phyloP scores from a whole-genome alignment of 2,113 vertebrate species.

The Balaeniceps rex region DNA sequence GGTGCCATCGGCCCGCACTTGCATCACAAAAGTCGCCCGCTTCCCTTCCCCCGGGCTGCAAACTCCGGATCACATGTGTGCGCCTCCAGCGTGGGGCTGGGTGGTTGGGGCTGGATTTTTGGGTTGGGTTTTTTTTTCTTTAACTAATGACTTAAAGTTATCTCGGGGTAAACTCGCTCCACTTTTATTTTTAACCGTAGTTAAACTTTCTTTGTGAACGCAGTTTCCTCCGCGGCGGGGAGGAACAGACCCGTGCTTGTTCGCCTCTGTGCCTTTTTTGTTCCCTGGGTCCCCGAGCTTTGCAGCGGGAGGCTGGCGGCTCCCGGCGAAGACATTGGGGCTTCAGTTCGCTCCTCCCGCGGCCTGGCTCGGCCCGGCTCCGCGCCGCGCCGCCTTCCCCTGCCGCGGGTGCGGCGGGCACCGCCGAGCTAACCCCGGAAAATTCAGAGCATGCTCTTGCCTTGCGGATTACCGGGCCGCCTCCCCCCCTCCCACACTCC shows the following conservation, averaged over 20 bases:
- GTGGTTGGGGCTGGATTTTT: background rate
- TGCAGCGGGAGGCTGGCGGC: slow-evolving; percentile 6
- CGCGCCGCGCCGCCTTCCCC: background rate
- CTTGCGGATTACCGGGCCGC: background rate
- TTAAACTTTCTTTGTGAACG: slow-evolving; percentile 41
- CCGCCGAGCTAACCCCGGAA: background rate
- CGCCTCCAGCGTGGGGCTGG: background rate
- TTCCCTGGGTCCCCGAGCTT: slow-evolving; percentile 31
- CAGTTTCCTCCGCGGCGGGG: background rate
- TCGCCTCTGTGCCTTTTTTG: slow-evolving; percentile 49
- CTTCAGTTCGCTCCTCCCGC: slow-evolving; percentile 35
- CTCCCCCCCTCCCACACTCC: background rate
- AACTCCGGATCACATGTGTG: background rate
- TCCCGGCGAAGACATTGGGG: slow-evolving; percentile 6
- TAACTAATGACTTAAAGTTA: background rate
- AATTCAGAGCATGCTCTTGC: slow-evolving; percentile 12
- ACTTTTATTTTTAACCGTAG: slow-evolving; percentile 32
- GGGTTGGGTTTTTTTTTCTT: background rate
- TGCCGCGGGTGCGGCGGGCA: background rate
- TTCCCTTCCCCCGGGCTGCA: background rate
- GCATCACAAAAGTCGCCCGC: background rate
- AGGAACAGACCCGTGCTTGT: slow-evolving; percentile 44
- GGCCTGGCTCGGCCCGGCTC: background rate
- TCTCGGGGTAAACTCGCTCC: background rate
- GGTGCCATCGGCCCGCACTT: background rate